Evolutionary conservation across 2,888 invertebrate genomes (phyloP).

Genomic region (Drosophila fulvimacula): DNA sequence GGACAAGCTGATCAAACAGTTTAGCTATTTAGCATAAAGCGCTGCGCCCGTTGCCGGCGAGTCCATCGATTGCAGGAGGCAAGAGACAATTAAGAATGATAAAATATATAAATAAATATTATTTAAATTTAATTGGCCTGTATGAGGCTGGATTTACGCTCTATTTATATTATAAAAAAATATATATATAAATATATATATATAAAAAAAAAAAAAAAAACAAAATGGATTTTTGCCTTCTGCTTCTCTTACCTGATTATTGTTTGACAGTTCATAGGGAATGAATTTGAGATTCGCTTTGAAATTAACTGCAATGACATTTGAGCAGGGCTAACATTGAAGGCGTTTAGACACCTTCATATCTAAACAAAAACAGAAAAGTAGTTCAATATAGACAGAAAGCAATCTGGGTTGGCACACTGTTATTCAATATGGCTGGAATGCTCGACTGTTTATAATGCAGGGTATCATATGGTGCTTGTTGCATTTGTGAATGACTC

Average conservation of each 20-base stretch:
- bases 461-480: conserved; percentile 48
- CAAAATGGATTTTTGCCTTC: no score
- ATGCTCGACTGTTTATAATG: conserved; percentile 8
- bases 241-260: no score
- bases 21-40: conserved; percentile 49
- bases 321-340: not conserved
- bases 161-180: no score
- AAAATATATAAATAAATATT: no score
- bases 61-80: conserved; percentile 12
- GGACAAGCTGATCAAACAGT: conserved; percentile 67
- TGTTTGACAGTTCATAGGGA: no score
- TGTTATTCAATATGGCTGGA: not conserved
- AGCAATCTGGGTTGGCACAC: not conserved
- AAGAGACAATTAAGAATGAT: no score
- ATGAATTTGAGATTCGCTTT: no score
- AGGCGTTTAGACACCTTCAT: not conserved
- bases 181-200: no score
- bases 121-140: no score
- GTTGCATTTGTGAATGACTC: conserved; percentile 69
- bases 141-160: no score
- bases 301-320: no score
- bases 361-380: not conserved
- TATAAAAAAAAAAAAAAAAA: no score
- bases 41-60: not conserved
- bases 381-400: not conserved